Conservation (phyloP, 2,888 invertebrate genomes). For the Salticus scenicus region DNA sequence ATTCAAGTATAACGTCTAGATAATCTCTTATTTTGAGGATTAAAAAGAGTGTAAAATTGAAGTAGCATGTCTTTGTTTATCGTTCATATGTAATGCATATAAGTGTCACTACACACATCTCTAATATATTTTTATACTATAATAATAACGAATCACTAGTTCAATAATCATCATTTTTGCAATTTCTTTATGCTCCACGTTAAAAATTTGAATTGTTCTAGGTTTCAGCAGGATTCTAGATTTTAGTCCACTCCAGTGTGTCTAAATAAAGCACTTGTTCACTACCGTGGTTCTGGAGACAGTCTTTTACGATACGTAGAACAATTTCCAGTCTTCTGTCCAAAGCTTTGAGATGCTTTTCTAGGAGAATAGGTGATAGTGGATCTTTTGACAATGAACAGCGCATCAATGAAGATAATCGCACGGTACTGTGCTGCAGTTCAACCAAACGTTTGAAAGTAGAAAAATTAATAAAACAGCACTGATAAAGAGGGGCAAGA, state of each 20-base stretch:
- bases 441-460: slow-evolving; percentile 86
- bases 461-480: slow-evolving; percentile 91
- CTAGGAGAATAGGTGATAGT: slow-evolving; percentile 90
- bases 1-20: no score
- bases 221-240: no score
- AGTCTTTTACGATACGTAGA: slow-evolving; percentile 87
- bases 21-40: no score
- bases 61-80: no score
- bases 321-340: slow-evolving; percentile 90
- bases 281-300: slow-evolving; percentile 77
- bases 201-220: no score
- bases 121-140: no score
- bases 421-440: slow-evolving; percentile 76
- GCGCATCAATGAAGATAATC: slow-evolving; percentile 85
- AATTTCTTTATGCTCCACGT: no score
- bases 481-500: slow-evolving; percentile 94
- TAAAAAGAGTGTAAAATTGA: no score
- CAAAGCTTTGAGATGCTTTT: slow-evolving; percentile 92
- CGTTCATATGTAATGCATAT: no score
- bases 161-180: no score
- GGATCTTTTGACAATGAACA: slow-evolving; percentile 88
- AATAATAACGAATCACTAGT: no score
- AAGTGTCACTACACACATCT: no score
- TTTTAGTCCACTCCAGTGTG: not conserved
- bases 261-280: slow-evolving; percentile 27